phyloP scores from a whole-genome alignment of 2,888 invertebrate genomes.

The Rhagium mordax region DNA sequence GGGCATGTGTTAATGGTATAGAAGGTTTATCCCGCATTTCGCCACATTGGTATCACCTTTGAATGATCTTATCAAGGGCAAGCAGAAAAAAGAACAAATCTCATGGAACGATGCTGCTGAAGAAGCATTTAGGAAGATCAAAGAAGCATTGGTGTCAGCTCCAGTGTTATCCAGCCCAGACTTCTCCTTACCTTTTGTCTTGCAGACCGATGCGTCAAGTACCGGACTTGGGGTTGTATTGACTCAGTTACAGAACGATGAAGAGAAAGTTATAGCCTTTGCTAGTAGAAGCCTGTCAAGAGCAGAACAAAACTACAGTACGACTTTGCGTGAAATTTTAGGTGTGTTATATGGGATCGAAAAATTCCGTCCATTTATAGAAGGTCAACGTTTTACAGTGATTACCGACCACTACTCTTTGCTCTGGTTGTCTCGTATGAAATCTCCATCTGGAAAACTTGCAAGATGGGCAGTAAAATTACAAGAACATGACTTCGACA shows the following conservation, averaged over 20 bases:
- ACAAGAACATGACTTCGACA: background rate
- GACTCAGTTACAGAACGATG: background rate
- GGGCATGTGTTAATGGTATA: background rate
- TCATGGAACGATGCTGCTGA: no score
- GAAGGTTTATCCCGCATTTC: background rate
- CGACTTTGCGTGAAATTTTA: background rate
- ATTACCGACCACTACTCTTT: background rate
- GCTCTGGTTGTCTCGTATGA: background rate
- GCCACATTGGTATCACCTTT: background rate
- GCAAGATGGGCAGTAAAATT: background rate
- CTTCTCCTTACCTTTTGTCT: background rate
- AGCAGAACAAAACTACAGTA: background rate
- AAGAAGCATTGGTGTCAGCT: background rate
- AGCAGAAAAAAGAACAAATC: background rate
- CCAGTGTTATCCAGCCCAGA: background rate
- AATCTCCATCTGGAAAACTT: background rate
- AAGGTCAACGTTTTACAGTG: background rate
- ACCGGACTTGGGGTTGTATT: background rate
- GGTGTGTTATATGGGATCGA: background rate
- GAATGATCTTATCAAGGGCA: background rate
- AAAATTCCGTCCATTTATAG: background rate
- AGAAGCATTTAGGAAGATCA: background rate
- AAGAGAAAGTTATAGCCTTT: no score
- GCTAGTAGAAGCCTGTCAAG: background rate
- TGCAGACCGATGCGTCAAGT: background rate